Base-by-base conservation (phyloP, 1,140 invertebrate species). In the Lepidurus packardi region DNA sequence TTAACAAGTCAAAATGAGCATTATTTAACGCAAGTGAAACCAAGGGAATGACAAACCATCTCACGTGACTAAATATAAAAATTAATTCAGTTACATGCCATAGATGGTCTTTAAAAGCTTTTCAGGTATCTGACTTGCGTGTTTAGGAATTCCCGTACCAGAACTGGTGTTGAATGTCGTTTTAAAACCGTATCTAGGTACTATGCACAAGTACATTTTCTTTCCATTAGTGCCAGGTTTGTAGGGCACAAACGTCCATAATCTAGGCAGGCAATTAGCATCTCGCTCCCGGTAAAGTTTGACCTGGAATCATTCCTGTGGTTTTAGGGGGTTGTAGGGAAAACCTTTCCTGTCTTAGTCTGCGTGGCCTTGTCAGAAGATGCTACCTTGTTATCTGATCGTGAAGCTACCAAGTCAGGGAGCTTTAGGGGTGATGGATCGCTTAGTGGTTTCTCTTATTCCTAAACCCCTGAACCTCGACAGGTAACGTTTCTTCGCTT, bases 311-410 rank as follows among this genome's bases (percentile, higher is more conserved):
- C 7, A 65, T 65, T 65, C 13, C 21, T 65, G 53, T 65, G 53
- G 53, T 65, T 65, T 65, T 65, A 21, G 53, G 53, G 53, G 53
- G 21, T 13, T 13, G 13, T 9, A 21, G 21, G 53, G 53, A 21
- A n/a, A 65, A 65, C 53, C 53, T 65, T 65, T 65, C 13, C 16
- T 10, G 53, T 13, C 16, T n/a, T 5, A 21, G 13, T 65, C 21
- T 65, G 16, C 21, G 53, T 13, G 6, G 16, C 9, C 53, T 65
- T 65, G 53, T 65, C 53, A 21, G 16, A 65, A 65, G 53, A 65
- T 65, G 53, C 53, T 65, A 65, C 53, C 53, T 65, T 65, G 53
- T 65, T 65, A 65, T 65, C 53, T 65, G 53, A 65, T 65, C 53
- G 21, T 65, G 53, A n/a, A 65, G 53, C 53, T 65, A n/a, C 53